A percentile compares a stretch with the other conserved stretches of the same genome.
phyloP scores from a whole-genome alignment of 2,113 vertebrate genomes.

The Eurystomus gularis region DNA sequence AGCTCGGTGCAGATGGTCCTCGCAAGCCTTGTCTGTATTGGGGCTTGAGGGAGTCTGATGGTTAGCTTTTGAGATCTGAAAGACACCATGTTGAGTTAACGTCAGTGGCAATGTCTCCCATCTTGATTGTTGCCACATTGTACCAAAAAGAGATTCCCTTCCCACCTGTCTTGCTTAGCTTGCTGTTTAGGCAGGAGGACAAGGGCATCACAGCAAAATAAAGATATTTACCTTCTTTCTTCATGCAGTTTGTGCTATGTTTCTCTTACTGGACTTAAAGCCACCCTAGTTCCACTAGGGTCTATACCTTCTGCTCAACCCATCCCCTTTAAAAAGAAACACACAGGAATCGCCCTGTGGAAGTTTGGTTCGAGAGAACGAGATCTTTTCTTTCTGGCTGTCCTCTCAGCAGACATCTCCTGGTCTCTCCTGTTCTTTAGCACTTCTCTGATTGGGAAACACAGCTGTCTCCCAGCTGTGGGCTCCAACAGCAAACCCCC shows the following conservation, averaged over 20 bases:
- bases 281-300: background rate
- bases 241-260: background rate
- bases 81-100: background rate
- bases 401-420: conserved; percentile 20
- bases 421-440: background rate
- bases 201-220: background rate
- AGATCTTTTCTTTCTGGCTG: conserved; percentile 23
- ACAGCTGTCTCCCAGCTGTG: background rate
- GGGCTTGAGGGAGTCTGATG: background rate
- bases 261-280: background rate
- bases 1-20: background rate
- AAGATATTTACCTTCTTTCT: background rate
- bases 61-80: background rate
- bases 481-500: background rate
- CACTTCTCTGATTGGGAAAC: background rate
- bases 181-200: background rate
- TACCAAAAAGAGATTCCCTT: background rate
- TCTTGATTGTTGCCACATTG: background rate
- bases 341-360: background rate
- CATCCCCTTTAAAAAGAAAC: background rate
- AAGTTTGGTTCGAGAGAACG: conserved; percentile 11
- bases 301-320: background rate
- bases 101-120: background rate
- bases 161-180: background rate
- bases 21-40: background rate